Percentiles rank a stretch among this genome's conserved stretches.
Conservation (phyloP, 2,113 vertebrate genomes). For the Manacus vitellinus region DNA sequence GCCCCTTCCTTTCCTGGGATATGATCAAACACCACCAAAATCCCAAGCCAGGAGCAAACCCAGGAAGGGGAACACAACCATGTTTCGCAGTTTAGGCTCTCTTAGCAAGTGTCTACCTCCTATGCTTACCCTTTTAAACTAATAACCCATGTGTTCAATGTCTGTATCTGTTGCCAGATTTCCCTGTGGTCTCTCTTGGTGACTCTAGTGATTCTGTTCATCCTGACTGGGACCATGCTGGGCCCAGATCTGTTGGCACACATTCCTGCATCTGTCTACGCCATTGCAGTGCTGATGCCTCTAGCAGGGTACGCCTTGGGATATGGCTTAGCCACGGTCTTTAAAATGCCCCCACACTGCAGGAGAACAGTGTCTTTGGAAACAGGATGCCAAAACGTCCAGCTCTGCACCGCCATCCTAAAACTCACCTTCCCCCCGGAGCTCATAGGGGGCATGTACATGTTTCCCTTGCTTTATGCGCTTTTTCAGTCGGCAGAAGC, state of each 20-base stretch:
- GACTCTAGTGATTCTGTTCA: slow-evolving; percentile 92
- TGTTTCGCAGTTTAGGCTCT: not conserved
- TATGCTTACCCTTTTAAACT: not conserved
- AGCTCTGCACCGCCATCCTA: slow-evolving; percentile 95
- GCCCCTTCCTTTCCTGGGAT: not conserved
- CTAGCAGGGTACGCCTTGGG: slow-evolving; percentile 88
- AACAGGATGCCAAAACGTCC: slow-evolving; percentile 96
- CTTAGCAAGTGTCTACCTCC: not conserved
- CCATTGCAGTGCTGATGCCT: slow-evolving; percentile 92
- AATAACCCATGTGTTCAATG: not conserved
- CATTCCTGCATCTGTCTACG: slow-evolving; percentile 89
- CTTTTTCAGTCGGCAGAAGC: slow-evolving; percentile 96
- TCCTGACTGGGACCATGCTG: slow-evolving; percentile 93
- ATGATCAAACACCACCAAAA: not conserved
- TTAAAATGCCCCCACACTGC: slow-evolving; percentile 87
- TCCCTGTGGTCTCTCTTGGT: slow-evolving; percentile 94
- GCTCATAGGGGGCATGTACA: slow-evolving; percentile 92
- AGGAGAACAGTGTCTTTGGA: slow-evolving; percentile 91
- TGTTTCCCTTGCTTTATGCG: slow-evolving; percentile 96
- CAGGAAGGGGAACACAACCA: not conserved
- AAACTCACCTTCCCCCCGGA: slow-evolving; percentile 93
- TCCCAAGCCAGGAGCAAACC: not conserved
- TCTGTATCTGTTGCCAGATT: slow-evolving; percentile 75
- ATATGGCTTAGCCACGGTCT: slow-evolving; percentile 88
- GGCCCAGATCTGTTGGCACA: slow-evolving; percentile 90